These are phyloP conservation scores for Stenichneumon culpator DNA, from an alignment of 2,888 invertebrate genomes.

Conservation along the genomic window DNA sequence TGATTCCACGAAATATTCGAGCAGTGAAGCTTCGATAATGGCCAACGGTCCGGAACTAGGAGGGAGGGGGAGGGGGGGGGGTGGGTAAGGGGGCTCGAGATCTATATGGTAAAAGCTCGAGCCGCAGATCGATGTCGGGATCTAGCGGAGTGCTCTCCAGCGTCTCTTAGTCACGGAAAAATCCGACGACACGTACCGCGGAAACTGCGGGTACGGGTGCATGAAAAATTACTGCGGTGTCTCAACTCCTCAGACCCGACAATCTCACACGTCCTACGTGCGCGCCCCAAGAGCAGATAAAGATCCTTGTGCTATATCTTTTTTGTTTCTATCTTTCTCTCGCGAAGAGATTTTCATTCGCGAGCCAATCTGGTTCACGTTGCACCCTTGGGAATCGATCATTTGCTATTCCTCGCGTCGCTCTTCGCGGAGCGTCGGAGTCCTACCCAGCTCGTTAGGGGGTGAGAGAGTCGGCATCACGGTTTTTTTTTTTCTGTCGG, in stretches of 20 bases:
- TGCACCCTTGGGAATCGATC: constrained; percentile 32
- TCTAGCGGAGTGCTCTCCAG: constrained; percentile 25
- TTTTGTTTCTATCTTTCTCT: neutral
- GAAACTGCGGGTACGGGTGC: constrained; percentile 31
- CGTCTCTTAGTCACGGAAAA: constrained; percentile 12
- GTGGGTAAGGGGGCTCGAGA: neutral
- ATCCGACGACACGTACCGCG: constrained; percentile 46
- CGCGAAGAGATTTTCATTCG: constrained; percentile 30
- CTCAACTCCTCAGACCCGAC: constrained; percentile 32
- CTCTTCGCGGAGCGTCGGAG: neutral
- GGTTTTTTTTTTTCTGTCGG: too few species aligned
- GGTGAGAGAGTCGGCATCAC: too few species aligned
- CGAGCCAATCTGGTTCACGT: constrained; percentile 4
- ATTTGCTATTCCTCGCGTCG: constrained; percentile 24
- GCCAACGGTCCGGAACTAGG: neutral
- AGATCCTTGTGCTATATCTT: constrained; percentile 11
- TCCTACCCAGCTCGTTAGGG: neutral
- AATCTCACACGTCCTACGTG: constrained; percentile 16
- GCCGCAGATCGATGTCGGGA: constrained; percentile 53
- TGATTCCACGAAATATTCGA: constrained; percentile 19
- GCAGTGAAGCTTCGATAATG: constrained; percentile 39
- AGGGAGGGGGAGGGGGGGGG: neutral
- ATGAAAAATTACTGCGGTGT: constrained; percentile 64
- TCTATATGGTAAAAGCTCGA: constrained; percentile 1
- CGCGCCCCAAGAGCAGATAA: constrained; percentile 4